Evolutionary conservation across 1,140 invertebrate genomes (phyloP), one percentile per base, ranked within the genome.

Genomic region (Phenacoccus solenopsis): DNA sequence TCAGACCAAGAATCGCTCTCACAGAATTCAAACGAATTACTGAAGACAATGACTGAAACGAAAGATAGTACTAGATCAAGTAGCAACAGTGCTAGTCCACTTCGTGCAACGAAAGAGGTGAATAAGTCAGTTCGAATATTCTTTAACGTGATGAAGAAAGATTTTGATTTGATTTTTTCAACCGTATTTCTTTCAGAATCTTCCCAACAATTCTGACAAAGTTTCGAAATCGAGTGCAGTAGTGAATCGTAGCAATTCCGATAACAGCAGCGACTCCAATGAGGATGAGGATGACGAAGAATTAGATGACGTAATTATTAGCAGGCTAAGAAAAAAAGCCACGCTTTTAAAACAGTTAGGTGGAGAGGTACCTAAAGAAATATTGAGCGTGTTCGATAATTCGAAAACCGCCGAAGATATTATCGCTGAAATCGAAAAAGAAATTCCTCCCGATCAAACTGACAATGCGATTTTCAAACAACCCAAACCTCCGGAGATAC

Each of bases 281-380:
- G 72, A 74, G 9, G 72, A 73, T 25, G 74, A 76, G 56, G 74
- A 76, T 21, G 78, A 77, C 57, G 76, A 75, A 56, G 78, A 80
- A 71, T 64, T 64, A 25, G 80, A 81, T 69, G 72, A 74, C 20
- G 75, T 77, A 70, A 76, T 82, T 21, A 71, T 82, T 28, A 73
- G 73, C 25, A 74, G 76, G 69, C 74, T 81, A 28, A 78, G 78
- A 72, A 80, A 75, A 72, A 79, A 78, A 70, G 78, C 77, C n/a
- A 76, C 76, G 74, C 74, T 79, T 69, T 70, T 81, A 28, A 79
- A 79, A 75, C 75, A 79, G 69, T 72, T 80, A n/a, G 78, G 79
- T 32, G 77, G 78, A 24, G 76, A 79, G 64, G 72, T 77, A 27
- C 76, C 78, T 22, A 75, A 75, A 71, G 75, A 76, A 70, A 75